Conservation (phyloP, 1,140 invertebrate genomes). For the Polypedilum vanderplanki region DNA sequence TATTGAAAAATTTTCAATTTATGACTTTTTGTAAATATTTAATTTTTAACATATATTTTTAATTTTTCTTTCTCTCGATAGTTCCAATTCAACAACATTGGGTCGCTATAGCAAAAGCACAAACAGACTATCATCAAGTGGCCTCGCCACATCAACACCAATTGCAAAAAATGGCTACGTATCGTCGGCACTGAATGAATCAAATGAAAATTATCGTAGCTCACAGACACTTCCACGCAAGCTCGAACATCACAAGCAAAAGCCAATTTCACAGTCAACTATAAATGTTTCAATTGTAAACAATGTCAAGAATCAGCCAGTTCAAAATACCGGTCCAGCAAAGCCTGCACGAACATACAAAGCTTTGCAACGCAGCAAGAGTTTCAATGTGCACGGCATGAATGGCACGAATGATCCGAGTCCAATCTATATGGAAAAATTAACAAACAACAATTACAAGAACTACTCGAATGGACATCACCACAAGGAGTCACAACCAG, state of each 20-base stretch:
- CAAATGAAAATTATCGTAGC: conserved; percentile 53
- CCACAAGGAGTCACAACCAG: not conserved
- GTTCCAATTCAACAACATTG: conserved; percentile 49
- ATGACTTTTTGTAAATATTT: no score
- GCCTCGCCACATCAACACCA: conserved; percentile 31
- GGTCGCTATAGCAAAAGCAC: conserved; percentile 74
- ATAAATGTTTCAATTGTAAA: conserved; percentile 71
- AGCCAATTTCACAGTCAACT: conserved; percentile 46
- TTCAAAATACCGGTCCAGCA: conserved; percentile 48
- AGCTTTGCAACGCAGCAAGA: conserved; percentile 70
- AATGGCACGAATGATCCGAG: conserved; percentile 44
- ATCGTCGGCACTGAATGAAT: conserved; percentile 43
- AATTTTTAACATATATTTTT: no score
- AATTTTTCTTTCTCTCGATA: conserved; percentile 31
- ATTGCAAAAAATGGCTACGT: conserved; percentile 31
- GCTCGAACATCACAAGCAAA: conserved; percentile 47
- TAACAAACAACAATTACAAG: conserved; percentile 40
- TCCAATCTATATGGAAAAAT: conserved; percentile 44
- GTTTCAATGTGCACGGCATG: conserved; percentile 69
- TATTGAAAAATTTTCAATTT: not conserved
- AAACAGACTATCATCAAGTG: conserved; percentile 54
- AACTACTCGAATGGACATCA: conserved; percentile 32
- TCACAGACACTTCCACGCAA: conserved; percentile 73
- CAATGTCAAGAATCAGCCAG: conserved; percentile 45
- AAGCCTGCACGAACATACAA: conserved; percentile 70